These are phyloP conservation scores for Agapornis roseicollis DNA, from an alignment of 2,113 vertebrate species.

Conservation along the genomic window DNA sequence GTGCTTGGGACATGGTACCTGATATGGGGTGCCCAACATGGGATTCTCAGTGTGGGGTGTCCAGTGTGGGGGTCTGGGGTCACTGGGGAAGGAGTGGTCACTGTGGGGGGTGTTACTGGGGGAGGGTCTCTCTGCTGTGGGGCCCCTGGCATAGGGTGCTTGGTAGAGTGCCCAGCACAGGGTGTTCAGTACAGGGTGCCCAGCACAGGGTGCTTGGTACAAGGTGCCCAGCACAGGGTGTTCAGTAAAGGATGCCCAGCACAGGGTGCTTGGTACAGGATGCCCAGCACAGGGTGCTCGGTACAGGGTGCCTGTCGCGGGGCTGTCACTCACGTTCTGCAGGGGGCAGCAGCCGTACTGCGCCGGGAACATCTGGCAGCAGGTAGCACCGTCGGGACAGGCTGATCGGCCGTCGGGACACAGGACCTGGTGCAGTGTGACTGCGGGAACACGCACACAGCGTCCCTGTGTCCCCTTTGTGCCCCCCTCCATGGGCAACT, in stretches of 20 bases:
- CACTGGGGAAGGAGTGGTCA: accelerated
- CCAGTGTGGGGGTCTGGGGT: neutral
- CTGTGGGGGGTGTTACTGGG: neutral
- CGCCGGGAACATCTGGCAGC: neutral
- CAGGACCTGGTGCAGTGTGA: neutral
- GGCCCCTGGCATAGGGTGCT: neutral
- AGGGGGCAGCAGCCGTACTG: constrained; percentile 18
- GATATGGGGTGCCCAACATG: neutral
- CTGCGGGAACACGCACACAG: neutral
- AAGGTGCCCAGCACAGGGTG: neutral
- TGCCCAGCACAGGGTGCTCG: neutral
- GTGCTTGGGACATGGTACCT: neutral
- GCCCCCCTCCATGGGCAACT: neutral
- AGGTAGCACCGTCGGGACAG: neutral
- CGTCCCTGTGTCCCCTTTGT: too few species aligned
- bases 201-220: too few species aligned
- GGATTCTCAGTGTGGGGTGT: neutral
- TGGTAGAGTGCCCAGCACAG: neutral
- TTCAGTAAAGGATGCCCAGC: neutral
- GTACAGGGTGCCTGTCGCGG: neutral
- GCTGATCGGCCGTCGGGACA: neutral
- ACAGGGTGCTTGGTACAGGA: too few species aligned
- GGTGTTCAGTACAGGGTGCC: neutral
- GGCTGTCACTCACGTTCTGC: constrained; percentile 12
- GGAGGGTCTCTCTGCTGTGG: neutral